A percentile compares a stretch with the other conserved stretches of the same genome.
These are phyloP conservation scores for Acrossocheilus wenchowensis DNA, from an alignment of 2,797 vertebrate genomes.

Conservation along the genomic window DNA sequence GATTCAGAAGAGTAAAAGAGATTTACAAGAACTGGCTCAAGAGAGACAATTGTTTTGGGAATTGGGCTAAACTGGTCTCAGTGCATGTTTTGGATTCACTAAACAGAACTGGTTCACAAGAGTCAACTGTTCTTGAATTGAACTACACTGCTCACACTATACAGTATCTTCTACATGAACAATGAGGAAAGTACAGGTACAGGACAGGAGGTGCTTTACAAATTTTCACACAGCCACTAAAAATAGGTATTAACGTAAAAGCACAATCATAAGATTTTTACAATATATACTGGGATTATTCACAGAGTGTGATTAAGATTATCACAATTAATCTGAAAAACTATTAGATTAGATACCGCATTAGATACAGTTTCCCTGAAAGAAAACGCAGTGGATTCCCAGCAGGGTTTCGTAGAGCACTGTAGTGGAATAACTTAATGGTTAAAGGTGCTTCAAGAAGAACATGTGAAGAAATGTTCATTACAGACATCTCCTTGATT, in stretches of 20 bases:
- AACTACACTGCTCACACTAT: neutral
- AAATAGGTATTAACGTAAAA: neutral
- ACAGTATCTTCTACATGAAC: neutral
- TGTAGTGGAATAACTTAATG: neutral
- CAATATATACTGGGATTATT: neutral
- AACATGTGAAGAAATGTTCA: constrained; percentile 23
- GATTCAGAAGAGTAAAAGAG: neutral
- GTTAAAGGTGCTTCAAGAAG: constrained; percentile 22
- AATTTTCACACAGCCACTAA: neutral
- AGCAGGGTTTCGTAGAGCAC: neutral
- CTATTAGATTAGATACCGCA: neutral
- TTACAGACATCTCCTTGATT: constrained; percentile 24
- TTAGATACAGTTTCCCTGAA: neutral
- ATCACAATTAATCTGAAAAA: neutral
- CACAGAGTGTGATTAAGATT: neutral
- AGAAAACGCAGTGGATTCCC: accelerated
- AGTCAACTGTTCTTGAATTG: no score
- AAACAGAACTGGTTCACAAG: neutral
- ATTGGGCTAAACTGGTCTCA: neutral
- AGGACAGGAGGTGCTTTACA: neutral
- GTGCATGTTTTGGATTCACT: neutral
- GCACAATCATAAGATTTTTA: neutral
- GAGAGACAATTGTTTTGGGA: neutral
- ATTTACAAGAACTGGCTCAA: neutral
- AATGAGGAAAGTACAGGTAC: neutral